phyloP scores from a whole-genome alignment of 53 echinoderm and acorn worm genomes.

The Stichopus horrens region DNA sequence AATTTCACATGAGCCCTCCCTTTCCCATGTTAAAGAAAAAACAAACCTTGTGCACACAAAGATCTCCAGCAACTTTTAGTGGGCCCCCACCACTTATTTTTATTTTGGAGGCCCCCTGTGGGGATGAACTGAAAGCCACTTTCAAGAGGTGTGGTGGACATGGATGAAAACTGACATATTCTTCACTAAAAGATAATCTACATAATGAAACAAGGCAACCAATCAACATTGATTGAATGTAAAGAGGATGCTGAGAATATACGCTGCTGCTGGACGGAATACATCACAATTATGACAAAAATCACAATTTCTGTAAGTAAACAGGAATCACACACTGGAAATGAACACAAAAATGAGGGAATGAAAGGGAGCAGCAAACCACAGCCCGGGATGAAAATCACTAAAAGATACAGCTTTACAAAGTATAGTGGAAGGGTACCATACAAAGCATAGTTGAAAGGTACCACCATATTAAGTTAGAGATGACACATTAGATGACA shows the following conservation, averaged over 20 bases:
- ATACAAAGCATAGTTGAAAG: too few relatives aligned
- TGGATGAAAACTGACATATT: not conserved
- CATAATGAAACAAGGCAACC: not conserved
- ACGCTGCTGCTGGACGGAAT: too few relatives aligned
- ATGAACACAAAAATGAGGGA: too few relatives aligned
- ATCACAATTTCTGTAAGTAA: too few relatives aligned
- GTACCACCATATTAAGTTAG: too few relatives aligned
- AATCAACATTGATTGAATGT: not conserved
- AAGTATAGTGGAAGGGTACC: too few relatives aligned
- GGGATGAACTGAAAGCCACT: not conserved
- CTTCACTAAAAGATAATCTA: not conserved
- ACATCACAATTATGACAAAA: too few relatives aligned
- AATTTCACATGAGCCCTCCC: not conserved
- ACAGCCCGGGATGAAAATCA: too few relatives aligned
- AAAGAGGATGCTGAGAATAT: not conserved
- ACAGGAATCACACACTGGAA: too few relatives aligned
- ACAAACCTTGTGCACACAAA: conserved; percentile 1
- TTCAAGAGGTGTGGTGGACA: not conserved
- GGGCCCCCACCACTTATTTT: conserved; percentile 4
- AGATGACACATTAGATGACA: too few relatives aligned
- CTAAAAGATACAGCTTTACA: too few relatives aligned
- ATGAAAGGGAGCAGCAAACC: too few relatives aligned
- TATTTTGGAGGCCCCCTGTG: conserved; percentile 1
- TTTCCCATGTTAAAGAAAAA: not conserved
- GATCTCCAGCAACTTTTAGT: not conserved